phyloP scores from a whole-genome alignment of 2,113 vertebrate species.

The Clarias magur region DNA sequence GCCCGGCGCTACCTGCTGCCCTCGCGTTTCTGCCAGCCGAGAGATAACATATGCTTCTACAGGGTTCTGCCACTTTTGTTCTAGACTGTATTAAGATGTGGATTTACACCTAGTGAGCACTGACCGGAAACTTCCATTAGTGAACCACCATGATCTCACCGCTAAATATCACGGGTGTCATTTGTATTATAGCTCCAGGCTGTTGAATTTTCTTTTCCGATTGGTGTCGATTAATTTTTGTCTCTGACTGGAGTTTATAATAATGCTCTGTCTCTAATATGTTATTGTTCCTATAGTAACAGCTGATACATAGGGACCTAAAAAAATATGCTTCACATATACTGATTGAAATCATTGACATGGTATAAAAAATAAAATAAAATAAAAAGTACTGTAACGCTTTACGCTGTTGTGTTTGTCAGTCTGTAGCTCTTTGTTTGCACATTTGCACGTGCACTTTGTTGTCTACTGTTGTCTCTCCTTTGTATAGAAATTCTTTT shows the following conservation, averaged over 20 bases:
- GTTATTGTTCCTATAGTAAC: not conserved
- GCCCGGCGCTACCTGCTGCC: constrained; percentile 28
- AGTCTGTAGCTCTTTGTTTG: too few species aligned
- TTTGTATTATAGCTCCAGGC: not conserved
- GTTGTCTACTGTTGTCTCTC: too few species aligned
- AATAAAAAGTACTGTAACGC: too few species aligned
- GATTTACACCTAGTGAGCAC: constrained; percentile 8
- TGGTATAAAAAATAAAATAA: too few species aligned
- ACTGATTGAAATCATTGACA: not conserved
- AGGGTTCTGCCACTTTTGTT: not conserved
- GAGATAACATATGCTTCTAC: constrained; percentile 9
- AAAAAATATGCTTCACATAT: not conserved
- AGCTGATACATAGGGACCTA: not conserved
- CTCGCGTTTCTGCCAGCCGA: constrained; percentile 4
- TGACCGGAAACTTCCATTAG: not conserved
- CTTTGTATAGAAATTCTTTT: too few species aligned
- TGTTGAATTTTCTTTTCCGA: not conserved
- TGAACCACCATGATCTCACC: not conserved
- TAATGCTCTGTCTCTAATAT: not conserved
- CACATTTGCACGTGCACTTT: too few species aligned
- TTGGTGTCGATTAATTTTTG: not conserved
- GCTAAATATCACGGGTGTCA: not conserved
- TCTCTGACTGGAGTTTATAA: not conserved
- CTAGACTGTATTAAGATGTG: constrained; percentile 18
- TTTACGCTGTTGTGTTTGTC: too few species aligned